Base-by-base conservation (phyloP, 1,140 invertebrate species). In the Bombus turneri region DNA sequence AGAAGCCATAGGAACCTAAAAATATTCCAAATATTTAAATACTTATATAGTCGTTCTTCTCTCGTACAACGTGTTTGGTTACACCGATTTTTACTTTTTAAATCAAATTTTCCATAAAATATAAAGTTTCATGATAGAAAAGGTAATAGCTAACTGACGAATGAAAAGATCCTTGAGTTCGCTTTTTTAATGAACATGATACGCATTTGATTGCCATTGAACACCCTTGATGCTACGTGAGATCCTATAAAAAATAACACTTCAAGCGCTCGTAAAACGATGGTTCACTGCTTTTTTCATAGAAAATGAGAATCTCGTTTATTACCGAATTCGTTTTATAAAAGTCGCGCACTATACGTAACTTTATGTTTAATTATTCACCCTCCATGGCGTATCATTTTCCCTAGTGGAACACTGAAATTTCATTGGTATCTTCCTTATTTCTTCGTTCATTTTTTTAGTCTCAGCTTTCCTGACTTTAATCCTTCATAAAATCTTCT, bases 251-350 rank as follows among this genome's bases (percentile, higher is more conserved):
- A 31, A 66, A 66, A 69, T 41, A 83, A 34, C 15, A 8, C 69
- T 47, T 22, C 28, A 68, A 15, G 2, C 1, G 18, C 31, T 39
- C 75, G 64, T 79, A 71, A 84, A 79, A 34, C 25, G 8, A 34
- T 9, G 28, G 12, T n/a, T 25, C 25, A 5, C 13, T 31, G 31
- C 9, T 66, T 47, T 53, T 71, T n/a, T 53, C 3, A 28, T 10
- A 37, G 37, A 18, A 69, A 83, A 83, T 25, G 62, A 84, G 66
- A 10, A 34, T 37, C 31, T 64, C 62, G 28, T 83, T 84, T 71
- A 78, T 59, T 59, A 72, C 10, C 66, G 75, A 83, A 71, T 66
- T 47, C 15, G 25, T 22, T 57, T 59, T 64, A 37, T 28, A 62
- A 83, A 10, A 28, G 15, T 81, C 68, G 39, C 37, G 0, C 15